A percentile compares a stretch with the other conserved stretches of the same genome.
phyloP scores from a whole-genome alignment of 2,113 vertebrate genomes.

The Mystacornis crossleyi region DNA sequence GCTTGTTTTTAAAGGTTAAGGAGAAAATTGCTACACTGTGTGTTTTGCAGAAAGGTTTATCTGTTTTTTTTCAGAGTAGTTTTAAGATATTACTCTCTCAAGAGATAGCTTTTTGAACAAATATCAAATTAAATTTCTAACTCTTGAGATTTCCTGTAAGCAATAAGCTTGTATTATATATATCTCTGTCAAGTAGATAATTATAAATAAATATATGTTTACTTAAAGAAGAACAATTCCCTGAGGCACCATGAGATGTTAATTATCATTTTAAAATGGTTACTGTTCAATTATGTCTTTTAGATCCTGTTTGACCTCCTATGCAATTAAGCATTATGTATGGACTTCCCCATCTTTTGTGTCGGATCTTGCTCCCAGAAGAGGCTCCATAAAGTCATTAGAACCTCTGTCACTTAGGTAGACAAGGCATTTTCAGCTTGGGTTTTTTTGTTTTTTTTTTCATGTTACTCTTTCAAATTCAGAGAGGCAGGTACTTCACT shows the following conservation, averaged over 20 bases:
- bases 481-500: background rate
- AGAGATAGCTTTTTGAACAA: background rate
- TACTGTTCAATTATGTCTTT: background rate
- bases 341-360: background rate
- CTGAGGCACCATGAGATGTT: background rate
- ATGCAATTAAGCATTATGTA: background rate
- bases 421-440: background rate
- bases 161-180: background rate
- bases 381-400: background rate
- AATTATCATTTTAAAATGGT: background rate
- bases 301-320: background rate
- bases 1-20: constrained; percentile 18
- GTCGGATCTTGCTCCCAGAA: background rate
- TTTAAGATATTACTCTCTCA: background rate
- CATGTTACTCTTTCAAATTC: background rate
- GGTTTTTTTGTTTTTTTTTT: background rate
- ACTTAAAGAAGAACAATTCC: background rate
- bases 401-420: background rate
- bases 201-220: background rate
- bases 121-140: background rate
- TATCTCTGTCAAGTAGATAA: background rate
- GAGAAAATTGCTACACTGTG: background rate
- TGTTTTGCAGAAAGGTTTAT: background rate
- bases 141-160: background rate
- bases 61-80: background rate